Conservation (phyloP, 2,113 vertebrate genomes). For the Pangasianodon hypophthalmus region DNA sequence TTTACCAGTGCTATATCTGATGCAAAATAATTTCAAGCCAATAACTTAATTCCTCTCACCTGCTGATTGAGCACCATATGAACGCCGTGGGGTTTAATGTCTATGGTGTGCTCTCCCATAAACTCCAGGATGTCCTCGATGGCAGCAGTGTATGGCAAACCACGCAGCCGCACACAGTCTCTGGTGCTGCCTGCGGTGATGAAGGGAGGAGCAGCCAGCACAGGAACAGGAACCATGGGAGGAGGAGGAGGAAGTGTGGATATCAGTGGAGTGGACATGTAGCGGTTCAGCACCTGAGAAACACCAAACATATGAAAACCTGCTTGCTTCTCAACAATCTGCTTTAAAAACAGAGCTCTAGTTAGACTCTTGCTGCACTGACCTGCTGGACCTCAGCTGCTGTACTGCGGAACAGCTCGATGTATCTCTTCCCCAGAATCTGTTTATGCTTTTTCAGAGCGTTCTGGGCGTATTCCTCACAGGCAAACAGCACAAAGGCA, state of each 20-base stretch:
- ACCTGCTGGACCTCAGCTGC: slow-evolving; percentile 97
- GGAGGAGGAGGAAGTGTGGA: slow-evolving; percentile 84
- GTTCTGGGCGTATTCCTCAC: slow-evolving; percentile 93
- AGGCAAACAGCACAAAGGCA: slow-evolving; percentile 94
- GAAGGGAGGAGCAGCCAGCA: slow-evolving; percentile 82
- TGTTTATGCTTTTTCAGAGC: slow-evolving; percentile 95
- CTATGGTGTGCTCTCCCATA: slow-evolving; percentile 87
- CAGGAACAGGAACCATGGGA: slow-evolving; percentile 81
- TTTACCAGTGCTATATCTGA: not conserved
- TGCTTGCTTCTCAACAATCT: not conserved
- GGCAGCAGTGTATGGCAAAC: slow-evolving; percentile 89
- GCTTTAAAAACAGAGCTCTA: not conserved
- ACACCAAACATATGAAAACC: not conserved
- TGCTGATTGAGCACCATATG: slow-evolving; percentile 99
- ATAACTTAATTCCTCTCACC: slow-evolving; percentile 67
- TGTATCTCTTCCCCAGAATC: slow-evolving; percentile 94
- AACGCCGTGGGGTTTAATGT: slow-evolving; percentile 94
- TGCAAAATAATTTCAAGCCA: not conserved
- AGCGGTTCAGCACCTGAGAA: slow-evolving; percentile 88
- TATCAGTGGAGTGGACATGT: slow-evolving; percentile 90
- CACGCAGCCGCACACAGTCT: slow-evolving; percentile 89
- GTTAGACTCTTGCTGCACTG: not conserved
- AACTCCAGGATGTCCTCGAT: slow-evolving; percentile 96
- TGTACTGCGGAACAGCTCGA: slow-evolving; percentile 95
- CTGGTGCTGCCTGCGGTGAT: slow-evolving; percentile 79